A percentile compares a stretch with the other conserved stretches of the same genome.
Conservation (phyloP, 1,140 invertebrate genomes). For the Choristoneura fumiferana region DNA sequence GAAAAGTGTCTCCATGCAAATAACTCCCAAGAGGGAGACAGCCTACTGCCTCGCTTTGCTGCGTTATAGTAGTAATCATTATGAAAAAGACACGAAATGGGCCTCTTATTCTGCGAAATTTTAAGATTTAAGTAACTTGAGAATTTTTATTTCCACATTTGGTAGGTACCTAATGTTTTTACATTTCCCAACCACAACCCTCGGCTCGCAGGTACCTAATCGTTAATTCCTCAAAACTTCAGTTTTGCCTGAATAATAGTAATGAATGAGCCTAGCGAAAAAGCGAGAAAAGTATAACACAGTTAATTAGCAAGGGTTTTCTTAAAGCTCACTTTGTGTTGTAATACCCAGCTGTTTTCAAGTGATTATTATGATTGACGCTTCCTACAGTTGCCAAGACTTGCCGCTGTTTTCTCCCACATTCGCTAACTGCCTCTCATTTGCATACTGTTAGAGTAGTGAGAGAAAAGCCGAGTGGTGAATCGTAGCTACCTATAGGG, state of each 20-base stretch:
- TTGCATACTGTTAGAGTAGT: slow-evolving; percentile 49
- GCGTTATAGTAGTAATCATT: slow-evolving; percentile 53
- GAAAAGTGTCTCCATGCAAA: slow-evolving; percentile 76
- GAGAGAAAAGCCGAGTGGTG: slow-evolving; percentile 32
- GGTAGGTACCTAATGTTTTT: not conserved
- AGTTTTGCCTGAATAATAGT: too few species aligned
- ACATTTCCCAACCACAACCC: not conserved
- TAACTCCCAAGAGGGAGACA: slow-evolving; percentile 72
- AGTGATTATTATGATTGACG: slow-evolving; percentile 52
- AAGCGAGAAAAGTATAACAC: not conserved
- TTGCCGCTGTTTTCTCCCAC: slow-evolving; percentile 43
- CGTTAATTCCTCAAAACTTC: not conserved
- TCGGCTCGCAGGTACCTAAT: not conserved
- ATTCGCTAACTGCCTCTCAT: slow-evolving; percentile 54
- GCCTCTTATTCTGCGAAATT: slow-evolving; percentile 25
- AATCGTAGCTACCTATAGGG: slow-evolving; percentile 30
- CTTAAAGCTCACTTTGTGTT: slow-evolving; percentile 5
- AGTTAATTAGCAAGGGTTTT: not conserved
- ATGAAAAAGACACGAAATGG: slow-evolving; percentile 66
- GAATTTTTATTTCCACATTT: slow-evolving; percentile 15
- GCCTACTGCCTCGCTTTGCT: slow-evolving; percentile 70
- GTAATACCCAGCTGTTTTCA: slow-evolving; percentile 29
- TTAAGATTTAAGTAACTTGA: slow-evolving; percentile 23
- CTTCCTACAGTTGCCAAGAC: slow-evolving; percentile 44
- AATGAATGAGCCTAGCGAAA: not conserved